A percentile compares a stretch with the other conserved stretches of the same genome.
Evolutionary conservation across 1,140 invertebrate genomes (phyloP).

Genomic region (Schmidtea mediterranea): DNA sequence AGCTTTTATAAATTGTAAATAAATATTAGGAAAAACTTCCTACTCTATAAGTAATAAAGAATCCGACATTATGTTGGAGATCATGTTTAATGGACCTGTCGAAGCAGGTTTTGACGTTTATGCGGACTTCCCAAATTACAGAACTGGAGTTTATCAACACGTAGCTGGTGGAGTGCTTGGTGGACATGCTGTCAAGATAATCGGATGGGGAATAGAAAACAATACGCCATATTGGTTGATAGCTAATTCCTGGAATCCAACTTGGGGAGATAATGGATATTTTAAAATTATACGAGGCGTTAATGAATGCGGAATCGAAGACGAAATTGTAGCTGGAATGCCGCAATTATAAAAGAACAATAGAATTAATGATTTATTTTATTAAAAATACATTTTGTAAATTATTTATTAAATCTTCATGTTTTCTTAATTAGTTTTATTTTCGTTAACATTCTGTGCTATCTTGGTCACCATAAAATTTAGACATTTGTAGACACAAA

Average conservation of each 20-base stretch:
- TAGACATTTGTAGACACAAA: too few relatives aligned
- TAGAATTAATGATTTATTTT: too few relatives aligned
- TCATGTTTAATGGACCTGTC: conserved; percentile 60
- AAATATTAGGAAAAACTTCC: not conserved
- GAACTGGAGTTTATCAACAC: conserved; percentile 60
- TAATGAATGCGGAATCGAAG: conserved; percentile 44
- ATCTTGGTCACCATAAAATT: too few relatives aligned
- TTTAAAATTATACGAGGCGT: conserved; percentile 62
- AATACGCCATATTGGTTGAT: conserved; percentile 56
- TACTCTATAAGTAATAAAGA: conserved; percentile 18
- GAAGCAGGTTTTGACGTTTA: conserved; percentile 68
- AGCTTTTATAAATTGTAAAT: not conserved
- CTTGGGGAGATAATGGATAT: conserved; percentile 47
- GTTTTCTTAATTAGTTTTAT: too few relatives aligned
- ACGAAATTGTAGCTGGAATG: not conserved
- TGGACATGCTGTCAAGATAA: conserved; percentile 59
- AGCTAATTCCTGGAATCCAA: conserved; percentile 68
- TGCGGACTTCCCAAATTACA: conserved; percentile 56
- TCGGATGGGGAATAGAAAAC: conserved; percentile 59
- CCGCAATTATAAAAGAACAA: too few relatives aligned
- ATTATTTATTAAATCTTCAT: too few relatives aligned
- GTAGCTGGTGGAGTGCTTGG: conserved; percentile 42
- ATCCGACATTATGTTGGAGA: conserved; percentile 49
- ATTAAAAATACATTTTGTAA: too few relatives aligned
- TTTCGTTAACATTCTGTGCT: too few relatives aligned